A percentile compares a stretch with the other conserved stretches of the same genome.
Evolutionary conservation across 2,797 vertebrate species (phyloP).

Genomic region (Acrocephalus scirpaceus): DNA sequence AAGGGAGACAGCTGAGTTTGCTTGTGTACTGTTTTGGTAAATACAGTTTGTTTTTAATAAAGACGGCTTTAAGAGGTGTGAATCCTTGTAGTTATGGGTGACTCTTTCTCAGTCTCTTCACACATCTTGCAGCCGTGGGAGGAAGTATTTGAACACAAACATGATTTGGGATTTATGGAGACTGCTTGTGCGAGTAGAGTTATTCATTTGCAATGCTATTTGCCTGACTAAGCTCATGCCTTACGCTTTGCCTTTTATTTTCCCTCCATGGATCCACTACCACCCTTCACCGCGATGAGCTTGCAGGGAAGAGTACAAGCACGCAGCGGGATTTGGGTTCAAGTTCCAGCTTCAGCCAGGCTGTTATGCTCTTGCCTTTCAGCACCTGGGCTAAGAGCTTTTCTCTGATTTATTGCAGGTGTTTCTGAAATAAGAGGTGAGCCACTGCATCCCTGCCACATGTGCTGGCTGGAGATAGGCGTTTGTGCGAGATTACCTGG

Average conservation of each 20-base stretch:
- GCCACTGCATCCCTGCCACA: neutral
- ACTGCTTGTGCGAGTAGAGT: neutral
- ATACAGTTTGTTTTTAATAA: constrained; percentile 5
- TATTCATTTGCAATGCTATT: neutral
- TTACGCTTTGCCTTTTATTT: neutral
- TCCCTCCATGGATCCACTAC: neutral
- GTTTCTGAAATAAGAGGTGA: constrained; percentile 10
- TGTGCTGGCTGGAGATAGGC: constrained; percentile 28
- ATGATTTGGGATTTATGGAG: neutral
- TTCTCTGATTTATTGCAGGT: constrained; percentile 10
- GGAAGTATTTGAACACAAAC: constrained; percentile 61
- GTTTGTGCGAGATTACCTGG: neutral
- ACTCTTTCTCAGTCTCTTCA: constrained; percentile 41
- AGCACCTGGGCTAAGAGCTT: neutral
- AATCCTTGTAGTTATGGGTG: neutral
- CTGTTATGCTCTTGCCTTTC: neutral
- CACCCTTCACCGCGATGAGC: fast-evolving
- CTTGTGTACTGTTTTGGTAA: neutral
- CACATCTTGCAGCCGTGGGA: constrained; percentile 27
- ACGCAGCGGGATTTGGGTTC: neutral
- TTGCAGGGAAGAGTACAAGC: neutral
- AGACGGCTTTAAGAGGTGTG: neutral
- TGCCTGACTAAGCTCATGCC: neutral
- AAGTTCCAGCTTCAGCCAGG: neutral
- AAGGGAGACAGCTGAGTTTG: neutral